Evolutionary conservation across 2,888 invertebrate genomes (phyloP), one percentile per base, ranked within the genome.

Genomic region (Tortricodes alternella): DNA sequence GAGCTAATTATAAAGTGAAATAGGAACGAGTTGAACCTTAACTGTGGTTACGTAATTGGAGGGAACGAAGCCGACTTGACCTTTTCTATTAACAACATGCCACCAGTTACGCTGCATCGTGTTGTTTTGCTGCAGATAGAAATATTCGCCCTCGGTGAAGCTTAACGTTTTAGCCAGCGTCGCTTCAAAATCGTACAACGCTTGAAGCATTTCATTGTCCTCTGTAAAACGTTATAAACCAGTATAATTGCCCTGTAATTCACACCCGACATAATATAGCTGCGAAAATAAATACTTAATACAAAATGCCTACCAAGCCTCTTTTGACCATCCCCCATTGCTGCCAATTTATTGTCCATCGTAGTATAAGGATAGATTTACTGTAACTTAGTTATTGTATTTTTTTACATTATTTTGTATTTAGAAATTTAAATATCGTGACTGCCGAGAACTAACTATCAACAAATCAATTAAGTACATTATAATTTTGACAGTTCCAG

Each of bases 91-190:
- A 66, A 96, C 94, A 44, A 96, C 96, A 91, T 96, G 95, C 96
- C 96, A 96, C 96, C 96, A 96, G 78, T 96, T 96, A 62, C 94
- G 92, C 77, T 96, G 95, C 71, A 96, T 95, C 2, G 94, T 94
- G 62, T 94, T 95, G 16, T 92, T 94, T 76, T 96, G 96, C 72
- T 96, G 94, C 15, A 96, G 87, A 68, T 95, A 94, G 78, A 96
- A 96, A 77, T 93, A 94, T 78, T 96, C 96, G 60, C 95, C 95
- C 73, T 94, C 94, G 64, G 92, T 92, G 82, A 96, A 96, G 76
- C 95, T 95, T 59, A 96, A 88, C 5, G 96, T 96, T 86, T 96
- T 96, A 9, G 96, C 94, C 73, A 96, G 93, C 41, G 95, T 95
- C 52, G 96, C 96, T 80, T 95, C 95, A 73, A 96, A 96, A 75